Base-by-base conservation (phyloP, 2,888 invertebrate species). In the Omphaloscelis lunosa region DNA sequence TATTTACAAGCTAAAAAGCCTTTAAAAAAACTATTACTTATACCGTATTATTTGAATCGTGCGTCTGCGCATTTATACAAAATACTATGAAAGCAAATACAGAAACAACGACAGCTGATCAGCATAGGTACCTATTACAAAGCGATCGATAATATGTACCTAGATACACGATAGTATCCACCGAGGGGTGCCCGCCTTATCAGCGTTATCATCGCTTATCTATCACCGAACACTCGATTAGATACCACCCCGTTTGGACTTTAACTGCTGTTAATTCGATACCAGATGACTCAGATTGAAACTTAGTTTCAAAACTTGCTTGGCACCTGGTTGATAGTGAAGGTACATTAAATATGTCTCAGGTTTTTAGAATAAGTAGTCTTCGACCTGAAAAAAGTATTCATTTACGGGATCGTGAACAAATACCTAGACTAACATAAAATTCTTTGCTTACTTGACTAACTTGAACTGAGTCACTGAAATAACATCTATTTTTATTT, bases 221-320 rank as follows among this genome's bases (percentile, higher is more conserved):
- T 70, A 75, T 77, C 63, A 69, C 69, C 68, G 58, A 70, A 70
- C 74, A 74, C 68, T 74, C 67, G 82, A 77, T 79, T 79, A 83
- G 78, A 82, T 78, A 88, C 56, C 75, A 74, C 41, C 67, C 58
- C n/a, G 68, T 82, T 77, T 69, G 78, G 68, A 72, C 63, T 76
- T 72, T 66, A 75, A 87, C 83, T 84, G 75, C 58, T 80, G 79
- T 80, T 73, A 83, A 84, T 86, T 81, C 69, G 68, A 71, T 83
- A 83, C 76, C 73, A 66, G 27, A 29, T 85, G 76, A 81, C 56
- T 85, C 85, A 63, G 75, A 81, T 85, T 69, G 23, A n/a, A 59
- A 70, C 12, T 70, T 45, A 23, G 7, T 29, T 75, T 23, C 7
- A 72, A 76, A 76, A 45, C 81, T 75, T 17, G 27, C 51, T 67